phyloP scores from a whole-genome alignment of 2,888 invertebrate species.

The Drosophila fulvimacula region DNA sequence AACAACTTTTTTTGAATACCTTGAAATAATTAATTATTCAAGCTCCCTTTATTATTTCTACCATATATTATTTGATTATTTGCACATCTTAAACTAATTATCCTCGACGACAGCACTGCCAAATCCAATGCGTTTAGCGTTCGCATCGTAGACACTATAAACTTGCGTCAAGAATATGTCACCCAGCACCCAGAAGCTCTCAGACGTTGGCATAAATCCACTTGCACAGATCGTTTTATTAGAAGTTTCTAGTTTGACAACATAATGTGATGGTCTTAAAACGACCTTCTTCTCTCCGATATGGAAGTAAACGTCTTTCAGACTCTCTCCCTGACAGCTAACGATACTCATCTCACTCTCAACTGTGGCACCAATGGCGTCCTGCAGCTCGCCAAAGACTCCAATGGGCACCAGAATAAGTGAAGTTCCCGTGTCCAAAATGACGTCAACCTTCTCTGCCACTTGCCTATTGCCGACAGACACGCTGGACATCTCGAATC shows the following conservation, averaged over 20 bases:
- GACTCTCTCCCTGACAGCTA: conserved; percentile 13
- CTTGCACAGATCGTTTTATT: conserved; percentile 26
- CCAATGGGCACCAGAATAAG: conserved; percentile 46
- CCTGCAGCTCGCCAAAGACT: conserved; percentile 24
- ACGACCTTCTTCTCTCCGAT: conserved; percentile 35
- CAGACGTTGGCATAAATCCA: conserved; percentile 40
- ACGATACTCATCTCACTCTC: conserved; percentile 18
- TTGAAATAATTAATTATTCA: background rate
- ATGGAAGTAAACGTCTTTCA: conserved; percentile 40
- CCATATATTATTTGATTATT: too few species aligned
- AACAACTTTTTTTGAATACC: background rate
- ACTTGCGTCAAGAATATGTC: conserved; percentile 57
- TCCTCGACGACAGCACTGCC: conserved; percentile 32
- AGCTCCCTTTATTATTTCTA: too few species aligned
- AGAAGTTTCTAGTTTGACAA: conserved; percentile 17
- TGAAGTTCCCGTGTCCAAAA: conserved; percentile 65
- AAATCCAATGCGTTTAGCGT: conserved; percentile 44
- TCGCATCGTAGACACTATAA: conserved; percentile 62
- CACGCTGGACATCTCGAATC: conserved; percentile 36
- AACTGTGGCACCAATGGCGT: conserved; percentile 13
- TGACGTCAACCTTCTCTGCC: conserved; percentile 16
- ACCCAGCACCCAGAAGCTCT: conserved; percentile 60
- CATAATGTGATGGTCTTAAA: conserved; percentile 42
- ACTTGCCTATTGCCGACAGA: conserved; percentile 23
- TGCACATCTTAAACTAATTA: background rate